phyloP scores from a whole-genome alignment of 2,113 vertebrate genomes.

The Zosterops pallidus region DNA sequence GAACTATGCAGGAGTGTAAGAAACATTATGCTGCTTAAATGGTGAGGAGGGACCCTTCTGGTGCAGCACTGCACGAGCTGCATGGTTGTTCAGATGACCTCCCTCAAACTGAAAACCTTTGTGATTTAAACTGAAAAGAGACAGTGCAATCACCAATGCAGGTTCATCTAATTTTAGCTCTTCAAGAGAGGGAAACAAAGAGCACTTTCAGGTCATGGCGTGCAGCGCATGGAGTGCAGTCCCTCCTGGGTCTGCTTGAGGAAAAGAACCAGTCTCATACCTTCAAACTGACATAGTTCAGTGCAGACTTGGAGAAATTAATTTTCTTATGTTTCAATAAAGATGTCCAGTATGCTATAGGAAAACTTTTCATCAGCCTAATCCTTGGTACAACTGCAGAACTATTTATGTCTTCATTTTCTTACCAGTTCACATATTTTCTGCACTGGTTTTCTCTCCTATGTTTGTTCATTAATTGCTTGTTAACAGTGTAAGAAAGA shows the following conservation, averaged over 20 bases:
- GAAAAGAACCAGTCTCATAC: not conserved
- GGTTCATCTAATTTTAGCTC: not conserved
- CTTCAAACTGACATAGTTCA: not conserved
- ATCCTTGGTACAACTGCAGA: not conserved
- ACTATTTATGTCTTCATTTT: not conserved
- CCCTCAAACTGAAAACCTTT: not conserved
- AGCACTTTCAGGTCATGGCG: rapidly evolving
- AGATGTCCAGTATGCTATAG: not conserved
- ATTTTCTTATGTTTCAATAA: not conserved
- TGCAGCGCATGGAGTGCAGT: not conserved
- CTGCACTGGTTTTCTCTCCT: not conserved
- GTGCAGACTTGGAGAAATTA: not conserved
- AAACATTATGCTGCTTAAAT: not conserved
- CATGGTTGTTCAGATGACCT: not conserved
- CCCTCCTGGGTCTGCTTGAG: not conserved
- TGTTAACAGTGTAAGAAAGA: not conserved
- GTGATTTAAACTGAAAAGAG: not conserved
- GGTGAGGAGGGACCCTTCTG: not conserved
- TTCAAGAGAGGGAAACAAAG: not conserved
- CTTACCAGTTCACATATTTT: not conserved
- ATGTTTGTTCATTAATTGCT: not conserved
- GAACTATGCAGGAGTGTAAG: not conserved
- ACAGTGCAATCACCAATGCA: not conserved
- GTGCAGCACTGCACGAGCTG: not conserved
- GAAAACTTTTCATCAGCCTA: not conserved